These are phyloP conservation scores for Leptinotarsa haldemani DNA, from an alignment of 2,888 invertebrate species.

Conservation along the genomic window DNA sequence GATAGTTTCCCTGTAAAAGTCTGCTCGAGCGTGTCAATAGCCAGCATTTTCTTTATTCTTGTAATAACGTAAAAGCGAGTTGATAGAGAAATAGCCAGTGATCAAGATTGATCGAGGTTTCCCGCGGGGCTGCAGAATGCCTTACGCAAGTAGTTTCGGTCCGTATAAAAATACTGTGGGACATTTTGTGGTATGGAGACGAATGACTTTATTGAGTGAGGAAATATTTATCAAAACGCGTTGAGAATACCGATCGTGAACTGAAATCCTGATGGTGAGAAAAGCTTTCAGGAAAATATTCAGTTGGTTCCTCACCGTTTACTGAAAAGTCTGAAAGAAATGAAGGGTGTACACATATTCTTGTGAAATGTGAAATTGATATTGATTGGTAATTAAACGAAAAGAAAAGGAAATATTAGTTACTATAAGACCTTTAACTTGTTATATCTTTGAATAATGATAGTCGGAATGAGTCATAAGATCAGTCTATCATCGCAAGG, in stretches of 20 bases:
- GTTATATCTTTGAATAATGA: no score
- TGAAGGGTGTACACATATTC: no score
- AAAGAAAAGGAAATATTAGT: no score
- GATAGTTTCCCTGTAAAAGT: not conserved
- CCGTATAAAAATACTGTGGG: constrained; percentile 35
- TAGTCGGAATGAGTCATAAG: no score
- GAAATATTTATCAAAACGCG: not conserved
- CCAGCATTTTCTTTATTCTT: constrained; percentile 10
- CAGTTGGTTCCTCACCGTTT: not conserved
- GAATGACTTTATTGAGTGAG: constrained; percentile 18
- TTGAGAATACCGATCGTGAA: not conserved
- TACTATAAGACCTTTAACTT: no score
- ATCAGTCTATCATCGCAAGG: no score
- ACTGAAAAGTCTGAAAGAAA: not conserved
- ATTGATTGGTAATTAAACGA: no score
- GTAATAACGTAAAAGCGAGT: constrained; percentile 42
- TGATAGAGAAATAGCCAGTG: constrained; percentile 47
- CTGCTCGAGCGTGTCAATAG: constrained; percentile 1
- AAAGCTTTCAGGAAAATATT: not conserved
- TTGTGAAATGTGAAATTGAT: no score
- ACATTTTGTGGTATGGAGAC: constrained; percentile 25
- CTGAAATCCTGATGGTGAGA: not conserved
- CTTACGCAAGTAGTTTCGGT: constrained; percentile 37
- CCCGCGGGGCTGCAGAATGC: constrained; percentile 31
- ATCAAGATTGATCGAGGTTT: constrained; percentile 50